A percentile compares a stretch with the other conserved stretches of the same genome.
Conservation (phyloP, 2,797 vertebrate species). For the Anguilla pacifica region DNA sequence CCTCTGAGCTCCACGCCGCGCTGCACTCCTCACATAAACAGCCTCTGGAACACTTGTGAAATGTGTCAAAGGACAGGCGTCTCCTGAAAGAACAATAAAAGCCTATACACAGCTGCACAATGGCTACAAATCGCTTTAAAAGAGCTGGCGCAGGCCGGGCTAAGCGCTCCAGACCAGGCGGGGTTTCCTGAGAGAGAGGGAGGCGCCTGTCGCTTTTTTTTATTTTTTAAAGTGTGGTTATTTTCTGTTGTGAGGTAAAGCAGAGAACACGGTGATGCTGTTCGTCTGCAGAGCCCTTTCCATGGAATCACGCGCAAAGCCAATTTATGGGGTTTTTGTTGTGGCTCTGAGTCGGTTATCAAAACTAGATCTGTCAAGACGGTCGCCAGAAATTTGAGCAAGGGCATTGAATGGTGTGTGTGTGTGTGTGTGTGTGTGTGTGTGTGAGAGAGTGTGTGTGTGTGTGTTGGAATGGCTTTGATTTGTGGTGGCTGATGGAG, state of each 20-base stretch:
- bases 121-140: conserved; percentile 57
- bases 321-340: not conserved
- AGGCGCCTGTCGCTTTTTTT: not conserved
- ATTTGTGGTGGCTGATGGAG: no score
- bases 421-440: not conserved
- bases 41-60: conserved; percentile 81
- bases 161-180: not conserved
- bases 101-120: conserved; percentile 72
- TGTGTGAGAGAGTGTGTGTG: conserved; percentile 1
- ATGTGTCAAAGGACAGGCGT: conserved; percentile 73
- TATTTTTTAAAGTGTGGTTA: not conserved
- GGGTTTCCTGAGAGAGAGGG: conserved; percentile 16
- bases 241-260: not conserved
- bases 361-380: not conserved
- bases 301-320: not conserved
- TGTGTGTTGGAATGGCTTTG: not conserved
- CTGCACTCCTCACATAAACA: conserved; percentile 96
- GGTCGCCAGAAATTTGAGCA: not conserved
- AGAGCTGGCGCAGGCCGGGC: conserved; percentile 39
- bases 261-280: not conserved
- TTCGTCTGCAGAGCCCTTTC: not conserved
- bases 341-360: not conserved
- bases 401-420: not conserved
- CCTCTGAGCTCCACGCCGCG: conserved; percentile 86
- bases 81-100: conserved; percentile 76